These are phyloP conservation scores for Carcharodon carcharias DNA, from an alignment of 2,797 vertebrate species.

Conservation along the genomic window DNA sequence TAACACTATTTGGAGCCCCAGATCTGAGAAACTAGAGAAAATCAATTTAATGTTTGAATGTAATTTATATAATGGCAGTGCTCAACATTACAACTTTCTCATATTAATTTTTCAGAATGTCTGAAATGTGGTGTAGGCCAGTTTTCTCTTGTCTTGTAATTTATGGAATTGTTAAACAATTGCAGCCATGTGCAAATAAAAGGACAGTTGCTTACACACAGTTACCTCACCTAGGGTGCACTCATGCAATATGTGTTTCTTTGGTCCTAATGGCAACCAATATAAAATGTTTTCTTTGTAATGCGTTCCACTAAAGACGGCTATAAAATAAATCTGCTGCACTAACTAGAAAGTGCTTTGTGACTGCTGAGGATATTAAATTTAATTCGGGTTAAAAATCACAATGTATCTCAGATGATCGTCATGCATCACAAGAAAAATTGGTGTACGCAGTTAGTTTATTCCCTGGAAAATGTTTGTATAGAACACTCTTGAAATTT, in stretches of 20 bases:
- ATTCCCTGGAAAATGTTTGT: not conserved
- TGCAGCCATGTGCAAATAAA: not conserved
- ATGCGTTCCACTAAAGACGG: not conserved
- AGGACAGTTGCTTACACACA: not conserved
- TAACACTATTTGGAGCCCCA: not conserved
- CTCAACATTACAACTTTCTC: not conserved
- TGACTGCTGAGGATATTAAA: not conserved
- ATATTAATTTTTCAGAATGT: not conserved
- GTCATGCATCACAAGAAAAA: not conserved
- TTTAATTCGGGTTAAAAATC: not conserved
- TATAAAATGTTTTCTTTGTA: not conserved
- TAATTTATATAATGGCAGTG: not conserved
- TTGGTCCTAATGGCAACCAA: not conserved
- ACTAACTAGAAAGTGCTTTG: not conserved
- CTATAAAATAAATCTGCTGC: too few species aligned
- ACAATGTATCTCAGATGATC: not conserved
- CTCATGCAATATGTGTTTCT: not conserved
- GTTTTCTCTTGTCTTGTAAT: not conserved
- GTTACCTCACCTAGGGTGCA: not conserved
- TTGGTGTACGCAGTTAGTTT: not conserved
- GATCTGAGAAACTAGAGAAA: conserved; percentile 19
- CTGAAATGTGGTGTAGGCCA: not conserved
- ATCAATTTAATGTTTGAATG: not conserved
- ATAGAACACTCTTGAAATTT: not conserved
- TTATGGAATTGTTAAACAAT: not conserved